These are phyloP conservation scores for Epistrophe grossulariae DNA, from an alignment of 2,888 invertebrate species.

Conservation along the genomic window DNA sequence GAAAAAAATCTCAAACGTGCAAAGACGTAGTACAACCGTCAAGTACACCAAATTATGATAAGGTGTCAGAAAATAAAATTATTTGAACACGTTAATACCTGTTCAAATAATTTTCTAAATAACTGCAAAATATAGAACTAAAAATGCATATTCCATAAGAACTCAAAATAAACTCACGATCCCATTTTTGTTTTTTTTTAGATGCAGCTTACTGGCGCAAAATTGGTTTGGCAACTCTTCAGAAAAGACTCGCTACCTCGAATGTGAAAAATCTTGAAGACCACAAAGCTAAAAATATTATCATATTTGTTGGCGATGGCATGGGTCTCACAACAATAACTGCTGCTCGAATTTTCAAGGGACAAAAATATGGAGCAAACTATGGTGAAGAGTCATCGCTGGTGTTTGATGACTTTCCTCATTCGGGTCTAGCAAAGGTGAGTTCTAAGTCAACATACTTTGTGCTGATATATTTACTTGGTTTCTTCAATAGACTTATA, in stretches of 20 bases:
- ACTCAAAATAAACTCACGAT: too few species aligned
- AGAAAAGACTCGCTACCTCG: constrained; percentile 83
- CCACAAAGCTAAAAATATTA: constrained; percentile 86
- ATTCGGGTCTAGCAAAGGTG: constrained; percentile 87
- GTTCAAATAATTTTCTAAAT: too few species aligned
- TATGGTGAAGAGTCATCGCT: constrained; percentile 86
- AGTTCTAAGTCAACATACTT: background rate
- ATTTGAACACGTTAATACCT: too few species aligned
- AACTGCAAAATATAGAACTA: too few species aligned
- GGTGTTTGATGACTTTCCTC: constrained; percentile 87
- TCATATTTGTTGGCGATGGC: constrained; percentile 88
- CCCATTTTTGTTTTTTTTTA: constrained; percentile 61
- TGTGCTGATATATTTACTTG: background rate
- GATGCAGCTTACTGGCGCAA: constrained; percentile 81
- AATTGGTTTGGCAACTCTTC: constrained; percentile 79
- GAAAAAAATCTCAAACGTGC: background rate
- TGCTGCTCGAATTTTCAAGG: constrained; percentile 87
- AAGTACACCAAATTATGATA: too few species aligned
- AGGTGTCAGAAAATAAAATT: too few species aligned
- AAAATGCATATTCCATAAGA: too few species aligned
- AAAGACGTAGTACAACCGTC: background rate
- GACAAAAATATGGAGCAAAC: constrained; percentile 83
- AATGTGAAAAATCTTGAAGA: constrained; percentile 78
- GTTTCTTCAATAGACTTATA: constrained; percentile 86
- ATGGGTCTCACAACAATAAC: constrained; percentile 88